Percentiles rank a stretch among this genome's conserved stretches.
These are phyloP conservation scores for Blera fallax DNA, from an alignment of 2,888 invertebrate genomes.

Conservation along the genomic window DNA sequence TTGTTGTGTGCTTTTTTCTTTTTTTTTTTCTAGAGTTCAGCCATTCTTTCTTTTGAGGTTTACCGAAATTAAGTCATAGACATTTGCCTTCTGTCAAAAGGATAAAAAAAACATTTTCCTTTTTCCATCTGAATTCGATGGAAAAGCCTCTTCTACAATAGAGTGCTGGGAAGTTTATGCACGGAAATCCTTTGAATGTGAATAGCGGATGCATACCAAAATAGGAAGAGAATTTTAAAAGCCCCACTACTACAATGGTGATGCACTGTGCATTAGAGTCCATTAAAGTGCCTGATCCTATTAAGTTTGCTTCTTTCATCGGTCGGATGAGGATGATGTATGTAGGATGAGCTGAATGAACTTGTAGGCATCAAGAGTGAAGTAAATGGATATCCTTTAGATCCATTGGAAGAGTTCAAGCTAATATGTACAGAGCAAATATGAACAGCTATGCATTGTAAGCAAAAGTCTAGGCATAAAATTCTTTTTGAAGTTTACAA, in stretches of 20 bases:
- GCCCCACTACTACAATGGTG: constrained; percentile 39
- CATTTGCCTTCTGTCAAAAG: constrained; percentile 41
- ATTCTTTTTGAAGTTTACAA: too few species aligned
- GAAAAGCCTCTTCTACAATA: constrained; percentile 35
- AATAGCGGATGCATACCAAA: constrained; percentile 23
- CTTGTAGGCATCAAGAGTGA: background rate
- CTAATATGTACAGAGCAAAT: background rate
- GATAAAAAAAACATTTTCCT: background rate
- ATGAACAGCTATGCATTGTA: too few species aligned
- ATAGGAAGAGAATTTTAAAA: constrained; percentile 45
- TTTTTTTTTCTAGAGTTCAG: constrained; percentile 15
- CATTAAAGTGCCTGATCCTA: constrained; percentile 69
- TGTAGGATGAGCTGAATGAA: background rate
- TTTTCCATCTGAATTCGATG: background rate
- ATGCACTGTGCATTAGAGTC: constrained; percentile 61
- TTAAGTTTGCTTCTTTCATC: constrained; percentile 41
- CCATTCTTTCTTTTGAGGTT: constrained; percentile 42
- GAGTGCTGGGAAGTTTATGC: constrained; percentile 41
- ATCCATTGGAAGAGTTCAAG: background rate
- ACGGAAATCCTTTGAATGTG: constrained; percentile 56
- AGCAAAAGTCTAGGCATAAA: too few species aligned
- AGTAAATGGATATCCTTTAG: background rate
- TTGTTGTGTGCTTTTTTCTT: background rate
- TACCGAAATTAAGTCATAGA: constrained; percentile 60
- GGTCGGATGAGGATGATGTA: background rate